Base-by-base conservation (phyloP, 2,797 vertebrate genomes). In the Tenualosa thibaudeaui region DNA sequence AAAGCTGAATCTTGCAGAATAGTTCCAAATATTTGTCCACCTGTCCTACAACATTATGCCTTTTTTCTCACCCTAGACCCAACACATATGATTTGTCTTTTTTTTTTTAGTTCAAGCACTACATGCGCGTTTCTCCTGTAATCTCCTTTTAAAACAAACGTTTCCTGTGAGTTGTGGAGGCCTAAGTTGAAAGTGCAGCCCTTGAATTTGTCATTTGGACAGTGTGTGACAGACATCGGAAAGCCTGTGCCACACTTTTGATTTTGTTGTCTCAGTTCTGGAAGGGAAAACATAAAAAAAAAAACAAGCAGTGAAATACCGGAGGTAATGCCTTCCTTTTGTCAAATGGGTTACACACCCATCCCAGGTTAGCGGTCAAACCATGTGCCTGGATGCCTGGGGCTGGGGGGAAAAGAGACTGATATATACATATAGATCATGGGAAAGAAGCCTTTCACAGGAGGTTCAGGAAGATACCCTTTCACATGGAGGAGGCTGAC, bases 351-450 rank as follows among this genome's bases (percentile, higher is more conserved):
- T 75, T 17, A 86, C 89, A 88, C 89, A 84, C 86, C 89, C 86
- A 82, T 85, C 87, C 84, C 60, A 60, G 88, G 92, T 90, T 90
- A 90, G 92, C 87, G 31, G 22, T 89, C 88, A 90, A 88, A 87
- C 62, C 24, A 84, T 87, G 87, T 43, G 58, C 83, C 82, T 82
- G 87, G 91, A 93, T 88, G 90, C 90, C 89, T 85, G 15, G 50
- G 62, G 89, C 88, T 86, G 26, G 37, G 37, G 68, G 26, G 65
- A 31, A 71, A 4, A 17, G 13, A 15, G 31, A 43, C 31, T 88
- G 53, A n/a, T 85, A 81, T 89, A 90, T 89, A 89, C 91, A 89
- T 91, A 92, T 89, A 91, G 91, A 92, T 89, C 91, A 49, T 92
- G 91, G 92, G 92, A 94, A 94, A 89, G 82, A 81, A 85, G 87